Percentiles rank a stretch among this genome's conserved stretches.
Conservation (phyloP, 2,888 invertebrate species). For the Selenia dentaria region DNA sequence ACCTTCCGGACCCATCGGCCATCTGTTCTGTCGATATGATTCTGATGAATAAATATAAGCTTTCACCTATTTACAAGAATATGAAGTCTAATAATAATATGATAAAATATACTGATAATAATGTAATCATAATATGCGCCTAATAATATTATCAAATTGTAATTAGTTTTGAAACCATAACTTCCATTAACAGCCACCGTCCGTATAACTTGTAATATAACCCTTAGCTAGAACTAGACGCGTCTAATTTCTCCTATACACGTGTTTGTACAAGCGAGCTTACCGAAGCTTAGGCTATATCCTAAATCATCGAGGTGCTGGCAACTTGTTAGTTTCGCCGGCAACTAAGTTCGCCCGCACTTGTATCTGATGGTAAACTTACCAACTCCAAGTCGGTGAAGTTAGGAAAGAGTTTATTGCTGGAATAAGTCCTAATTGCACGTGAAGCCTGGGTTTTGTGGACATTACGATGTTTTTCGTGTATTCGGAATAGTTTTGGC, state of each 20-base stretch:
- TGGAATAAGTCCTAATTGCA: constrained; percentile 22
- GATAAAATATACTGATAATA: too few relatives aligned
- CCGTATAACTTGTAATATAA: too few relatives aligned
- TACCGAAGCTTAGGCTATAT: constrained; percentile 14
- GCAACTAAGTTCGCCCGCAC: constrained; percentile 5
- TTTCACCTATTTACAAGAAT: too few relatives aligned
- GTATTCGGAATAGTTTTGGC: neutral
- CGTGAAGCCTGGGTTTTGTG: constrained; percentile 12
- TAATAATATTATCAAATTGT: too few relatives aligned
- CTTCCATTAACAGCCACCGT: too few relatives aligned
- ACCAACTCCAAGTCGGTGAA: constrained; percentile 21
- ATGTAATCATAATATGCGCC: too few relatives aligned
- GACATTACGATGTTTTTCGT: constrained; percentile 3
- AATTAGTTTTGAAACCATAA: too few relatives aligned
- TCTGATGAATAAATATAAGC: too few relatives aligned
- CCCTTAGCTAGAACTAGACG: constrained; percentile 7
- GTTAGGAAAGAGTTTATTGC: constrained; percentile 25
- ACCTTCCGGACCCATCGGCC: too few relatives aligned
- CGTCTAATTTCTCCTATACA: constrained; percentile 10
- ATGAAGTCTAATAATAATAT: too few relatives aligned
- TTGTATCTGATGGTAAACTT: constrained; percentile 32
- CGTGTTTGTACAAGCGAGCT: constrained; percentile 3
- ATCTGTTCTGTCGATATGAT: too few relatives aligned
- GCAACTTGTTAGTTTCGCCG: constrained; percentile 8
- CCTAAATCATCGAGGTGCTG: constrained; percentile 22